Evolutionary conservation across 2,797 vertebrate species (phyloP).

Genomic region (Molossus molossus): DNA sequence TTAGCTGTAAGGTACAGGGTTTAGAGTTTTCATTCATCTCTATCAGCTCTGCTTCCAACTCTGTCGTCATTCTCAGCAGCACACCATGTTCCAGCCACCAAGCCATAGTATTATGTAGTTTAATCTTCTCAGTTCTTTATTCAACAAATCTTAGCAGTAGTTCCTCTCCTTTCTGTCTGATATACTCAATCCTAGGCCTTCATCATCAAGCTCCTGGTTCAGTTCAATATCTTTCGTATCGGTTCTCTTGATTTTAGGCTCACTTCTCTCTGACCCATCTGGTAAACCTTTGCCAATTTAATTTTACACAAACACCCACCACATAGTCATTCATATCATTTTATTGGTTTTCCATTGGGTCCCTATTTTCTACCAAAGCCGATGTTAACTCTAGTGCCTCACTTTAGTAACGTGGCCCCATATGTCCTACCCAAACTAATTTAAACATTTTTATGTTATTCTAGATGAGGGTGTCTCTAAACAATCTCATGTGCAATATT

Average conservation of each 20-base stretch:
- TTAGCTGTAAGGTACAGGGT: slow-evolving; percentile 35
- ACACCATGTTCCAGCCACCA: background rate
- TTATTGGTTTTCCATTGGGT: background rate
- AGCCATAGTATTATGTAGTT: background rate
- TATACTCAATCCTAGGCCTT: background rate
- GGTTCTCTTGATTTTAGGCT: background rate
- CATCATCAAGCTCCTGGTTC: background rate
- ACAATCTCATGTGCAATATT: background rate
- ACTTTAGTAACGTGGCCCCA: background rate
- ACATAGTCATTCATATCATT: background rate
- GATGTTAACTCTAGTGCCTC: background rate
- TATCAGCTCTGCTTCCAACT: slow-evolving; percentile 11
- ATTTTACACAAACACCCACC: background rate
- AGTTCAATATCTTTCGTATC: background rate
- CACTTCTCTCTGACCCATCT: background rate
- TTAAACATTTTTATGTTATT: slow-evolving; percentile 1
- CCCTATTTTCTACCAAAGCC: background rate
- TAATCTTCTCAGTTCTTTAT: slow-evolving; percentile 17
- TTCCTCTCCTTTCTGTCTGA: background rate
- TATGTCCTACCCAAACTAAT: background rate
- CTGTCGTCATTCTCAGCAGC: background rate
- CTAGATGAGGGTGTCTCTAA: background rate
- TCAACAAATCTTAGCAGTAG: background rate
- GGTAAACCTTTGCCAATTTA: background rate
- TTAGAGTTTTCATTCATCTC: slow-evolving; percentile 63